phyloP scores from a whole-genome alignment of 2,888 invertebrate genomes.

The Leptopterna dolabrata region DNA sequence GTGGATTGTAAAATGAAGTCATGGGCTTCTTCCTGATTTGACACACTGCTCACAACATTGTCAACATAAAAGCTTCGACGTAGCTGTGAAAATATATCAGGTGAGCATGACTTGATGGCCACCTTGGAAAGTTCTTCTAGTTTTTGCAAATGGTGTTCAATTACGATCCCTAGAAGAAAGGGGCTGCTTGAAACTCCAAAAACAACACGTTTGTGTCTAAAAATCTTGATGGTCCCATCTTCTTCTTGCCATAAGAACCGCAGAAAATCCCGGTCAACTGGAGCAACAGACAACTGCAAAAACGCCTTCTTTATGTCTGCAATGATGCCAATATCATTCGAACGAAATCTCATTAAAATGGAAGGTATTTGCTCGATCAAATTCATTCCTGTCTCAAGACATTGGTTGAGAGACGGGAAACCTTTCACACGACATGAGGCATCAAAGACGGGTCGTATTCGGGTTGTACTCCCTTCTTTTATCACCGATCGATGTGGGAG shows the following conservation, averaged over 20 bases:
- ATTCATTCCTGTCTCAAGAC: too few relatives aligned
- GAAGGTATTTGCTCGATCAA: slow-evolving; percentile 59
- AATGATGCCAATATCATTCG: slow-evolving; percentile 52
- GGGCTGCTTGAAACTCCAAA: slow-evolving; percentile 50
- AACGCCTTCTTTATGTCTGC: slow-evolving; percentile 64
- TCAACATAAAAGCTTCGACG: not conserved
- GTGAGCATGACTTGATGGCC: too few relatives aligned
- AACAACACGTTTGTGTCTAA: slow-evolving; percentile 7
- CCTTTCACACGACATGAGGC: slow-evolving; percentile 54
- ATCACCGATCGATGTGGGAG: slow-evolving; percentile 57
- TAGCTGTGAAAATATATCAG: not conserved
- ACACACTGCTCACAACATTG: too few relatives aligned
- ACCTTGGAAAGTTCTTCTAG: too few relatives aligned
- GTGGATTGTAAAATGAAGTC: not conserved
- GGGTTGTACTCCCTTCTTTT: slow-evolving; percentile 56
- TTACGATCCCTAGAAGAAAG: slow-evolving; percentile 40
- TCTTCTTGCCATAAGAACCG: slow-evolving; percentile 58
- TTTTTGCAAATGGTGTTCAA: slow-evolving; percentile 34
- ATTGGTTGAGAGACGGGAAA: slow-evolving; percentile 59
- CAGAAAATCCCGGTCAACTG: slow-evolving; percentile 63
- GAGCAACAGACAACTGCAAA: slow-evolving; percentile 62
- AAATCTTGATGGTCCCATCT: too few relatives aligned
- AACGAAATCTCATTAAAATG: slow-evolving; percentile 51
- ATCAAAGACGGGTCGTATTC: slow-evolving; percentile 60
- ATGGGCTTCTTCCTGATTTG: not conserved